phyloP scores from a whole-genome alignment of 1,140 invertebrate genomes.

The Capitella teleta region DNA sequence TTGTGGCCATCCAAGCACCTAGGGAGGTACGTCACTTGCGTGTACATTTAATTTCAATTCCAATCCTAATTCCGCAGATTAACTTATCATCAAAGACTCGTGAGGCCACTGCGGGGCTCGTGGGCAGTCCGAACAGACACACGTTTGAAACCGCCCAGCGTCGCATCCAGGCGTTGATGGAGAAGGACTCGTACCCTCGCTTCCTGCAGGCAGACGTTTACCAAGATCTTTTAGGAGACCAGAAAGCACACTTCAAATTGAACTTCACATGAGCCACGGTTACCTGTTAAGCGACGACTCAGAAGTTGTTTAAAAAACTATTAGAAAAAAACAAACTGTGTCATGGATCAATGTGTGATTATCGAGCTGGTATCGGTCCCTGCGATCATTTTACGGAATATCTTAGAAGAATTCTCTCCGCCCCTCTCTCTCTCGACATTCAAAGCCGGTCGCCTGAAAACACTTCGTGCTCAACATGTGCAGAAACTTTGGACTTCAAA shows the following conservation, averaged over 20 bases:
- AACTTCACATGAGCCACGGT: too few relatives aligned
- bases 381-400: too few relatives aligned
- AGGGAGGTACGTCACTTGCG: constrained; percentile 42
- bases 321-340: too few relatives aligned
- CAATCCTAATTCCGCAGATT: constrained; percentile 36
- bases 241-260: not conserved
- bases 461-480: too few relatives aligned
- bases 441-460: too few relatives aligned
- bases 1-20: constrained; percentile 48
- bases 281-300: too few relatives aligned
- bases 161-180: constrained; percentile 48
- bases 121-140: constrained; percentile 28
- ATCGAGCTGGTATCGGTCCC: too few relatives aligned
- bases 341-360: too few relatives aligned
- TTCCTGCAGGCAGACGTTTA: constrained; percentile 49
- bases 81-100: constrained; percentile 50
- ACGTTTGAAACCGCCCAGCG: constrained; percentile 50
- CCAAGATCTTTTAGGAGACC: constrained; percentile 28
- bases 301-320: too few relatives aligned
- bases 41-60: not conserved
- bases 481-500: too few relatives aligned
- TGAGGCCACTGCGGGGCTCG: constrained; percentile 34
- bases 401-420: too few relatives aligned
- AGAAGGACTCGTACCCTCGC: constrained; percentile 49
- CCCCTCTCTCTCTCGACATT: too few relatives aligned